A percentile compares a stretch with the other conserved stretches of the same genome.
Conservation (phyloP, 2,797 vertebrate genomes). For the Eupleurogrammus muticus region DNA sequence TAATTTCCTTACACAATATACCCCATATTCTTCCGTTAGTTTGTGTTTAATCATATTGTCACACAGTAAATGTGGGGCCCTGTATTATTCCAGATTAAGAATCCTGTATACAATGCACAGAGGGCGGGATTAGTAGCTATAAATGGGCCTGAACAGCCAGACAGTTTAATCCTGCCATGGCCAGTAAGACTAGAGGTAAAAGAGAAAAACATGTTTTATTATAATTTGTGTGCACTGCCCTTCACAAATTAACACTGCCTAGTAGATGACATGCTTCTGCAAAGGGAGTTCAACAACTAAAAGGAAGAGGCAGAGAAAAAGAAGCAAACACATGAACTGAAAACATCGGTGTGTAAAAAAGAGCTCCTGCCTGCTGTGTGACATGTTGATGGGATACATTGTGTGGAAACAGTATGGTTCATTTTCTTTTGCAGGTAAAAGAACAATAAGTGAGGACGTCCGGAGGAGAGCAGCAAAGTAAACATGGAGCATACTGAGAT, state of each 20-base stretch:
- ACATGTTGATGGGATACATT: neutral
- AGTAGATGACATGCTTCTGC: too few species aligned
- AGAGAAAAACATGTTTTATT: too few species aligned
- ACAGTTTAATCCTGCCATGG: neutral
- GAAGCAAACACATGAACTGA: too few species aligned
- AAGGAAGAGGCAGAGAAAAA: too few species aligned
- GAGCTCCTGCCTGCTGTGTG: neutral
- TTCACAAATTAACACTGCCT: too few species aligned
- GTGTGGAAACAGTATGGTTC: neutral
- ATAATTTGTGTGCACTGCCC: too few species aligned
- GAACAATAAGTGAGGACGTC: constrained; percentile 38
- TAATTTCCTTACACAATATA: too few species aligned
- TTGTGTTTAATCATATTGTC: neutral
- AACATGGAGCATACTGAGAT: constrained; percentile 27
- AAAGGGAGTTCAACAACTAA: too few species aligned
- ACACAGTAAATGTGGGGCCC: neutral
- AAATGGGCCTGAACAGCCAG: neutral
- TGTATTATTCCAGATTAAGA: neutral
- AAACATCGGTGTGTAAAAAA: neutral
- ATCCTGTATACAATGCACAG: neutral
- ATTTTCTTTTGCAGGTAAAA: constrained; percentile 6
- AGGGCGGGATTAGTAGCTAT: neutral
- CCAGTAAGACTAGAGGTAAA: too few species aligned
- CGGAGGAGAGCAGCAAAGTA: constrained; percentile 29
- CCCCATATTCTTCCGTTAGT: neutral